Base-by-base conservation (phyloP, 2,888 invertebrate genomes). In the Cremastinae sp. region DNA sequence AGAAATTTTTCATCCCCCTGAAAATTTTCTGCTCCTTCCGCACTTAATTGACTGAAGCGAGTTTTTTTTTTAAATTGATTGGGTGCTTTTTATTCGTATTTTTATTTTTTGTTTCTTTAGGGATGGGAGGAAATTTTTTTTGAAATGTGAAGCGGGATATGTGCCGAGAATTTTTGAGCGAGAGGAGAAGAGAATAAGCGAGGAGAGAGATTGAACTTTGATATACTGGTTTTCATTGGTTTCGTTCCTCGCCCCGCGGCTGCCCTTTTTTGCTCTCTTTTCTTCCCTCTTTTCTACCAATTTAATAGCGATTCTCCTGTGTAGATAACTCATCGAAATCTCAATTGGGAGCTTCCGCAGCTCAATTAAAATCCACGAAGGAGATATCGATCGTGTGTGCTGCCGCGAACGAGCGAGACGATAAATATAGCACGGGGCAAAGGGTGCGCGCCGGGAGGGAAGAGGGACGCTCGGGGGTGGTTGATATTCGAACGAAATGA, bases 291-390 rank as follows among this genome's bases (percentile, higher is more conserved):
- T 70, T 61, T 73, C 61, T 54, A 65, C 59, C 73, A 69, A 73
- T 76, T 68, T 69, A 70, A 70, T 70, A 64, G 16, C 72, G 71
- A 66, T 72, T 75, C 66, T 74, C 71, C 70, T 53, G 61, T 71
- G 65, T 71, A 71, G 74, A 65, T 70, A 78, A 78, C 71, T 71
- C 74, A 74, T 78, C 70, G 74, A 62, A 74, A 74, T 74, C 74
- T 78, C 78, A 71, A 78, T 74, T 74, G 78, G 65, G 73, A 73
- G 73, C 76, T 77, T 77, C 76, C 76, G 76, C 76, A 77, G 76
- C 76, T 77, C 76, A 77, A 77, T 77, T 77, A 77, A 77, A 77
- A 77, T 77, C 76, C 58, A 77, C 76, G 76, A 69, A 77, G 76
- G 76, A 77, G 76, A 77, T 77, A 77, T 77, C 73, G 76, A 77